phyloP scores from a whole-genome alignment of 2,797 vertebrate species.

The Myotis pilosus region DNA sequence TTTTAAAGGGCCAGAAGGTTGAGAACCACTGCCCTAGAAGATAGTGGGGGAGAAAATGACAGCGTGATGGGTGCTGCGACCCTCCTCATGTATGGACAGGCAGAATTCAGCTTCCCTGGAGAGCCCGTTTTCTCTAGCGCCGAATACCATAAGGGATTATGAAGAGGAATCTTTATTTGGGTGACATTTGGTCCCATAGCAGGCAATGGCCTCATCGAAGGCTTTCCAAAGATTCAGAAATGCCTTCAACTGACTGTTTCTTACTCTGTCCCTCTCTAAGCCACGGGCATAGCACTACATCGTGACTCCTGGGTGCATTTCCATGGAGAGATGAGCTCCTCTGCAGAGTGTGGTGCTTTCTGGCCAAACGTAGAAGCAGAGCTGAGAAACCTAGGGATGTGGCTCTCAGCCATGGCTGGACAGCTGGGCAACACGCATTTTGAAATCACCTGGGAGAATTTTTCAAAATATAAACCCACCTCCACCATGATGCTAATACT shows the following conservation, averaged over 20 bases:
- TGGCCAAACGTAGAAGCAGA: conserved; percentile 48
- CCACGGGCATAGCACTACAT: not conserved
- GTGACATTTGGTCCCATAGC: conserved; percentile 50
- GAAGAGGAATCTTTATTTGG: conserved; percentile 59
- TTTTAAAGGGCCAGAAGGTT: too few species aligned
- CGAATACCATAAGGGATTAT: not conserved
- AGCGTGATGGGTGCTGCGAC: not conserved
- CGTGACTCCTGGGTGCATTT: conserved; percentile 47
- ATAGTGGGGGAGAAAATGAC: not conserved
- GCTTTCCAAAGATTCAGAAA: conserved; percentile 37
- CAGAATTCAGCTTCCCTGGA: conserved; percentile 8
- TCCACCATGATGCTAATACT: not conserved
- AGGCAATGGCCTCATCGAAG: conserved; percentile 18
- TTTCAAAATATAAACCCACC: not conserved
- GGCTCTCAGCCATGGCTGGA: not conserved
- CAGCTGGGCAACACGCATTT: not conserved
- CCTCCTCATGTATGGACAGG: not conserved
- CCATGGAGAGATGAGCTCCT: conserved; percentile 1
- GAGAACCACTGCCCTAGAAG: not conserved
- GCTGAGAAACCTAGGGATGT: not conserved
- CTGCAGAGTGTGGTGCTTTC: conserved; percentile 22
- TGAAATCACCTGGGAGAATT: not conserved
- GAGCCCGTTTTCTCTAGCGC: not conserved
- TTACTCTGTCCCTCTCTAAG: conserved; percentile 5
- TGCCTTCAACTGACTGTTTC: conserved; percentile 35